Conservation (phyloP, 2,888 invertebrate species). For the Brenthis daphne region DNA sequence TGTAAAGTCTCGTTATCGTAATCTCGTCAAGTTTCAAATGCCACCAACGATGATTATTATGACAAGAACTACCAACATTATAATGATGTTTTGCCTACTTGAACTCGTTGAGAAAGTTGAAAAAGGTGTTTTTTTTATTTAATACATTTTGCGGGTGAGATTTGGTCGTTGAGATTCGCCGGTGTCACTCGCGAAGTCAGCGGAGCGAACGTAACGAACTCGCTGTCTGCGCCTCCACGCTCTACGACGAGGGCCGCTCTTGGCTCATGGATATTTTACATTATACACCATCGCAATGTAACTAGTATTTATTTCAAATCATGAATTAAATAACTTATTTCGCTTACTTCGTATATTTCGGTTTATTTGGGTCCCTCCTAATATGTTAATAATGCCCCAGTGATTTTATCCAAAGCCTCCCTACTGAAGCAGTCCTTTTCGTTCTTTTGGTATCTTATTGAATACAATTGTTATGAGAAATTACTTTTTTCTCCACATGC, state of each 20-base stretch:
- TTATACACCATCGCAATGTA: slow-evolving; percentile 25
- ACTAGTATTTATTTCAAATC: slow-evolving; percentile 8
- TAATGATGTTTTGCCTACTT: slow-evolving; percentile 55
- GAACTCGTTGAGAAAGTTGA: slow-evolving; percentile 63
- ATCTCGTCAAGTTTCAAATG: slow-evolving; percentile 35
- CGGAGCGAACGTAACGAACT: slow-evolving; percentile 76
- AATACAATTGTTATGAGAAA: slow-evolving; percentile 5
- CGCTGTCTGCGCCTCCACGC: slow-evolving; percentile 54
- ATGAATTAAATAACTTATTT: not conserved
- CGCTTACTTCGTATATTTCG: not conserved
- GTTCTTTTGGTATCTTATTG: slow-evolving; percentile 3
- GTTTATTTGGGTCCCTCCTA: slow-evolving; percentile 1
- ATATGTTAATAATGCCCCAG: slow-evolving; percentile 10
- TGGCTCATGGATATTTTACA: slow-evolving; percentile 44
- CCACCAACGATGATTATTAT: slow-evolving; percentile 45
- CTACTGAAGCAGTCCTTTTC: not conserved
- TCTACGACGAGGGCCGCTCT: slow-evolving; percentile 45
- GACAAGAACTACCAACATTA: slow-evolving; percentile 44
- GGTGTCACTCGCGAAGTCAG: slow-evolving; percentile 72
- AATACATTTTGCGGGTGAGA: slow-evolving; percentile 67
- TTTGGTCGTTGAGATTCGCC: slow-evolving; percentile 64
- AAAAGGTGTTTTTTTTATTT: slow-evolving; percentile 69
- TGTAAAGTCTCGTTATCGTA: not conserved
- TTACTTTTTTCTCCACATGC: not conserved
- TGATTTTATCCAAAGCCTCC: not conserved